phyloP scores from a whole-genome alignment of 92 coral and sea anemone genomes.

The Phenganax marumi region DNA sequence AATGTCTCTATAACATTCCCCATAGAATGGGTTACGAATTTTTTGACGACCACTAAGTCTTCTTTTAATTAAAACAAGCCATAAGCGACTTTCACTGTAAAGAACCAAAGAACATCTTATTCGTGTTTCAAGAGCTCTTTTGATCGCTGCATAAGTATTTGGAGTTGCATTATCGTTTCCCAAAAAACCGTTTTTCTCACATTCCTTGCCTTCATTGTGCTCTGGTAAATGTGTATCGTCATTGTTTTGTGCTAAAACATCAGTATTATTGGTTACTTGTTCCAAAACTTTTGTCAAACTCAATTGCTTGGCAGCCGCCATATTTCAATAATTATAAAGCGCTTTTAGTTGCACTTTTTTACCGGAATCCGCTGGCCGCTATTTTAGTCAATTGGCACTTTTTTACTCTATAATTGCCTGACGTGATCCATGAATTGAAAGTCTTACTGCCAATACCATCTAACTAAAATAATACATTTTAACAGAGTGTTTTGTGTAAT shows the following conservation, averaged over 20 bases:
- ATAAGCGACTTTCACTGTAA: background rate
- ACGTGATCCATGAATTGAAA: background rate
- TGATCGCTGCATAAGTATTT: background rate
- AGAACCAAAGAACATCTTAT: constrained; percentile 5
- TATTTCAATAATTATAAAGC: background rate
- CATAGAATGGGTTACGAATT: constrained; percentile 1
- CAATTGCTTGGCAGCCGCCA: background rate
- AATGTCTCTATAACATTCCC: background rate
- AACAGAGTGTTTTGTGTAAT: no score
- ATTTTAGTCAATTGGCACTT: no score
- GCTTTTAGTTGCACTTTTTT: no score
- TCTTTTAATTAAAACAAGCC: constrained; percentile 1
- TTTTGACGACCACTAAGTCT: background rate
- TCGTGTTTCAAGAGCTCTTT: background rate
- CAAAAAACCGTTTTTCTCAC: background rate
- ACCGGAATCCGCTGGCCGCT: no score
- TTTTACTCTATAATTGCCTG: no score
- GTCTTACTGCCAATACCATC: no score
- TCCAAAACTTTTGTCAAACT: background rate
- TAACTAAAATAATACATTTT: no score
- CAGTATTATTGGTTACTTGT: constrained; percentile 8
- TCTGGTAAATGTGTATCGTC: background rate
- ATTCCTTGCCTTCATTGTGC: background rate
- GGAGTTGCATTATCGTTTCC: background rate
- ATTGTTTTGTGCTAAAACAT: background rate